Evolutionary conservation across 2,888 invertebrate genomes (phyloP), one percentile per base, ranked within the genome.

Genomic region (Liodrosophila aerea): DNA sequence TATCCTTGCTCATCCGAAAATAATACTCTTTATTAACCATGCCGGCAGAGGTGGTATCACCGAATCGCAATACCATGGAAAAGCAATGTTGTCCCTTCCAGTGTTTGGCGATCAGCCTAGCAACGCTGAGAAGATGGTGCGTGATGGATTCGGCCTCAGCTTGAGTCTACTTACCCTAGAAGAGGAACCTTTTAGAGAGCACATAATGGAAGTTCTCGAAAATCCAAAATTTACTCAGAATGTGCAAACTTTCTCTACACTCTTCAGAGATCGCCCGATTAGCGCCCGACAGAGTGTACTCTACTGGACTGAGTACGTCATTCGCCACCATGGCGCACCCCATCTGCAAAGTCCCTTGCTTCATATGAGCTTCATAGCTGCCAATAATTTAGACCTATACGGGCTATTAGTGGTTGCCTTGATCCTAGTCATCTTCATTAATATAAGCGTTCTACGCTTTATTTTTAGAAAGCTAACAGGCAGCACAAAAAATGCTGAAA

Each of bases 31-130:
- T 73, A 91, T 94, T 71, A 92, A 93, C 0, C 94, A 94, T 70
- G 94, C 93, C 8, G 94, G 94, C 1, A 89, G 93, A 63, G 92
- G 93, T 51, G 92, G 93, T 30, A 90, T 93, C 0, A 92, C 92
- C 76, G 94, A 94, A 85, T 91, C 93, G 0, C 90, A 91, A 30
- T 93, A 90, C 76, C 90, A 93, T 65, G 93, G 92, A 7, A 91
- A 93, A 0, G 93, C 93, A 1, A 88, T 89, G 86, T 51, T 89
- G 8, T 88, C 87, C 0, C 61, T 89, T 3, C 89, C 89, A 0
- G 64, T 88, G 1, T 88, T 88, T 44, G 88, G 70, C 0, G 89
- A 89, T 71, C 89, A 89, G 31, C 74, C 68, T 0, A 12, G 30
- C 1, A 89, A 89, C 53, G 86, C 88, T 2, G 54, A 51, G 0